Percentiles rank a stretch among this genome's conserved stretches.
phyloP scores from a whole-genome alignment of 2,113 vertebrate species.

The Plecturocebus donacophilus region DNA sequence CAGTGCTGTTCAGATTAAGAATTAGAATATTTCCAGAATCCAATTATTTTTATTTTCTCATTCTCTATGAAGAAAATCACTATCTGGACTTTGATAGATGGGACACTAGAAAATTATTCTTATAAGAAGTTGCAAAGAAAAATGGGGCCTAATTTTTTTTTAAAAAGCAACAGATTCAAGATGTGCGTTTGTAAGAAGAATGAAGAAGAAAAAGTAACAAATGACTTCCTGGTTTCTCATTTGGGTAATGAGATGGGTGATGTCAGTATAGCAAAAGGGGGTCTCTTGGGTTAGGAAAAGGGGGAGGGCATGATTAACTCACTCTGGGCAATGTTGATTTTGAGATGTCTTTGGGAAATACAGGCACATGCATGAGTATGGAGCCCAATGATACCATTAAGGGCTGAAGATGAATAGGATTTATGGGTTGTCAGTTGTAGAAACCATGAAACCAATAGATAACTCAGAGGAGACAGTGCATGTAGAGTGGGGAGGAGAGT shows the following conservation, averaged over 20 bases:
- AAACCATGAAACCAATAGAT: background rate
- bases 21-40: background rate
- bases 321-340: background rate
- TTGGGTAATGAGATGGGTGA: background rate
- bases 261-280: background rate
- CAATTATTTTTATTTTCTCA: background rate
- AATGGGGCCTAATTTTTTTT: background rate
- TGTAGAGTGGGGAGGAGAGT: background rate
- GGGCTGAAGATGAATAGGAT: background rate
- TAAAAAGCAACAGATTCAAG: background rate
- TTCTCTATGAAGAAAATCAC: constrained; percentile 11
- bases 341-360: background rate
- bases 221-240: background rate
- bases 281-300: background rate
- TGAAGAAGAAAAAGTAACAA: background rate
- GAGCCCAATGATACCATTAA: background rate
- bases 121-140: background rate
- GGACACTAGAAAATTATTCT: background rate
- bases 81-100: background rate
- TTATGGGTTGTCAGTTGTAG: background rate
- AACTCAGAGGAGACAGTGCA: background rate
- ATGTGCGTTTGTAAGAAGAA: background rate
- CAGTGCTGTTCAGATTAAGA: constrained; percentile 18
- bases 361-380: background rate
- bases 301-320: background rate